These are phyloP conservation scores for Astyanax mexicanus DNA, from an alignment of 2,797 vertebrate species.

Conservation along the genomic window DNA sequence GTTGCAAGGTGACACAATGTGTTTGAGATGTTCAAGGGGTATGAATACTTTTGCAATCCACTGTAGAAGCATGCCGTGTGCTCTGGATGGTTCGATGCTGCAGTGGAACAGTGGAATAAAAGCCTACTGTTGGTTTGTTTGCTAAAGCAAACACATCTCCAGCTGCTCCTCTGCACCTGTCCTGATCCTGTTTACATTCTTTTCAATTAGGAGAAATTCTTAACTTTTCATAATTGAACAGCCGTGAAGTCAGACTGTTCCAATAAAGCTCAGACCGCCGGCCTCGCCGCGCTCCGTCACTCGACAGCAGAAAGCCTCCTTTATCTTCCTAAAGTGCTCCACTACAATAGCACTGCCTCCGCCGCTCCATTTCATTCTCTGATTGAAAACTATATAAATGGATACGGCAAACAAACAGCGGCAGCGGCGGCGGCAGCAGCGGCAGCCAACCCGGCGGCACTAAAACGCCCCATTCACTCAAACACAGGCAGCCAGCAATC, in stretches of 20 bases:
- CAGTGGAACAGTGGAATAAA: too few species aligned
- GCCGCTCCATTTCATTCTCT: conserved; percentile 17
- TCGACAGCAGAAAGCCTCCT: conserved; percentile 28
- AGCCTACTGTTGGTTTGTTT: too few species aligned
- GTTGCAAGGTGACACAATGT: too few species aligned
- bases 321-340: conserved; percentile 42
- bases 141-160: conserved; percentile 36
- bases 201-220: neutral
- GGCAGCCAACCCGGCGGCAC: conserved; percentile 14
- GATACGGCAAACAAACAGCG: conserved; percentile 24
- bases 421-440: too few species aligned
- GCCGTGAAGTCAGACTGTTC: conserved; percentile 16
- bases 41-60: too few species aligned
- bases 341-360: conserved; percentile 42
- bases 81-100: too few species aligned
- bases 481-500: conserved; percentile 16
- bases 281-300: conserved; percentile 5
- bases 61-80: too few species aligned
- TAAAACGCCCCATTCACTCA: conserved; percentile 35
- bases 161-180: conserved; percentile 35
- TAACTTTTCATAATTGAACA: conserved; percentile 12
- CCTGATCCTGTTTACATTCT: conserved; percentile 19
- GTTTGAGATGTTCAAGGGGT: too few species aligned
- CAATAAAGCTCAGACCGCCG: conserved; percentile 24
- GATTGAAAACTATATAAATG: conserved; percentile 28